Evolutionary conservation across 2,888 invertebrate genomes (phyloP).

Genomic region (Lithophane leautieri): DNA sequence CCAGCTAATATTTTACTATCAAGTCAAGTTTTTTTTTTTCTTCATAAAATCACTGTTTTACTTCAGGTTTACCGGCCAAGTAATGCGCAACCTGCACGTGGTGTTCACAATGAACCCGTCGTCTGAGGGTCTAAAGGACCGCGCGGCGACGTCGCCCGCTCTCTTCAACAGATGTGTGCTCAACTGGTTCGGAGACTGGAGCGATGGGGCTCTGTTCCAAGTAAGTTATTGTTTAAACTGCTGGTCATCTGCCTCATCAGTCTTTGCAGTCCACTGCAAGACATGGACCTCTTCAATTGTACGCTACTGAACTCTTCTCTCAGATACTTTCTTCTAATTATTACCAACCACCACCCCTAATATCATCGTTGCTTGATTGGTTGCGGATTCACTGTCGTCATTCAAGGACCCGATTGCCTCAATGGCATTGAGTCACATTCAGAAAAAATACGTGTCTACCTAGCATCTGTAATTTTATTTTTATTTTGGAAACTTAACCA

Average conservation of each 20-base stretch:
- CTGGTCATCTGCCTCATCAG: not conserved
- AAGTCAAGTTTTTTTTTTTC: too few species aligned
- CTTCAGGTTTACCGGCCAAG: slow-evolving; percentile 97
- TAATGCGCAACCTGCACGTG: slow-evolving; percentile 99
- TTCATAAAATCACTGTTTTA: not conserved
- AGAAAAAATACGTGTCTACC: not conserved
- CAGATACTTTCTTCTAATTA: not conserved
- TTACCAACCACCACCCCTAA: not conserved
- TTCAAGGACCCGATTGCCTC: not conserved
- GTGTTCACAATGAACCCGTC: slow-evolving; percentile 99
- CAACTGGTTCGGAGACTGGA: slow-evolving; percentile 99
- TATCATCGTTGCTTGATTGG: not conserved
- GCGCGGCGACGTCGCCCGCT: slow-evolving; percentile 99
- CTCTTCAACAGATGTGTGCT: slow-evolving; percentile 99
- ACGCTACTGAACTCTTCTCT: not conserved
- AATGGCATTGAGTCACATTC: not conserved
- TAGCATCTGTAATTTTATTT: too few species aligned
- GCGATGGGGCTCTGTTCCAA: slow-evolving; percentile 98
- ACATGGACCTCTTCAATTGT: not conserved
- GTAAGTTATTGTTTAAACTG: slow-evolving; percentile 78
- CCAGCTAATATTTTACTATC: not conserved
- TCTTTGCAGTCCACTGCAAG: too few species aligned
- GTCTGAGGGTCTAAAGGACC: slow-evolving; percentile 99
- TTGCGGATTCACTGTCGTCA: not conserved
- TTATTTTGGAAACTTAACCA: not conserved